Conservation (phyloP, 2,113 vertebrate species). For the Procavia capensis region DNA sequence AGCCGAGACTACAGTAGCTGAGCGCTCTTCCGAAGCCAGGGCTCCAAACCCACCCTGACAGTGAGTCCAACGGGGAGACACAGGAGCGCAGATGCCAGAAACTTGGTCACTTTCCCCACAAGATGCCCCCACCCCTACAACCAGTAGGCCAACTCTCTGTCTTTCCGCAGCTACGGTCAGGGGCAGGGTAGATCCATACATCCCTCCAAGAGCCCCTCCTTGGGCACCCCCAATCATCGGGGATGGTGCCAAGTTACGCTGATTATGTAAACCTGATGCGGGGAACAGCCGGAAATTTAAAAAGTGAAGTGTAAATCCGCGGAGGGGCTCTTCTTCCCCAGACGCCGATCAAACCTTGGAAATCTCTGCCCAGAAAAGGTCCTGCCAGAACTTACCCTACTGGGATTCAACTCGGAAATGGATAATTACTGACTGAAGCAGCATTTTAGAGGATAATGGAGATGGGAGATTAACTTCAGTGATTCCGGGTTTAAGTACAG, state of each 20-base stretch:
- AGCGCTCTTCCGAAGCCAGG: not conserved
- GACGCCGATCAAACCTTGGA: conserved; percentile 55
- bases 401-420: conserved; percentile 73
- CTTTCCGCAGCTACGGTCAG: not conserved
- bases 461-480: conserved; percentile 31
- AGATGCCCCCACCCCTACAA: not conserved
- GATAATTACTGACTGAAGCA: conserved; percentile 53
- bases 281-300: conserved; percentile 32
- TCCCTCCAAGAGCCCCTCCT: not conserved
- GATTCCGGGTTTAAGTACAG: not conserved
- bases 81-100: not conserved
- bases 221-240: not conserved
- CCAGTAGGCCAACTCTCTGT: not conserved
- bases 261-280: not conserved
- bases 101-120: not conserved
- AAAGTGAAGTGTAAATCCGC: conserved; percentile 67
- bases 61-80: not conserved
- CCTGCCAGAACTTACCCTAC: conserved; percentile 61
- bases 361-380: conserved; percentile 71
- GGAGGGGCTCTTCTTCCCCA: conserved; percentile 53
- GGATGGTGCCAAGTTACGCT: not conserved
- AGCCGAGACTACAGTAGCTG: conserved; percentile 34
- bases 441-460: not conserved
- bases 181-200: not conserved
- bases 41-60: not conserved